A percentile compares a stretch with the other conserved stretches of the same genome.
phyloP scores from a whole-genome alignment of 2,797 vertebrate species.

The Botia kubotai region DNA sequence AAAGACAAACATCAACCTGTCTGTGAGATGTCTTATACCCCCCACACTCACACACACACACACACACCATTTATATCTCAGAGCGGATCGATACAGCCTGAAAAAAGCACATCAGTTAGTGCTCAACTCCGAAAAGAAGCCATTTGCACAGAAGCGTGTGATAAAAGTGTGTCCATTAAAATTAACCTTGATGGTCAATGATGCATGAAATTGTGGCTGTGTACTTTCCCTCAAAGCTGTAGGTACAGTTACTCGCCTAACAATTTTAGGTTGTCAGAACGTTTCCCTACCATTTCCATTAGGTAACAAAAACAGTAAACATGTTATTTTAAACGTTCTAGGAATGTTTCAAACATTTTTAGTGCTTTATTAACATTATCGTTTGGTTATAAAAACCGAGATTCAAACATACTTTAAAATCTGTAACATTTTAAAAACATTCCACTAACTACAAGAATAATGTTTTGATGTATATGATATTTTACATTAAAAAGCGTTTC shows the following conservation, averaged over 20 bases:
- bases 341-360: too few relatives aligned
- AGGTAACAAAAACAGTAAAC: too few relatives aligned
- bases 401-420: too few relatives aligned
- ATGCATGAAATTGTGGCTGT: constrained; percentile 29
- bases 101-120: constrained; percentile 37
- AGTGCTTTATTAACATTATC: too few relatives aligned
- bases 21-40: constrained; percentile 44
- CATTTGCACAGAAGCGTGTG: constrained; percentile 15
- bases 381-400: too few relatives aligned
- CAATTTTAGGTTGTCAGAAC: neutral
- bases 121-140: constrained; percentile 15
- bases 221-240: constrained; percentile 24
- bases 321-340: too few relatives aligned
- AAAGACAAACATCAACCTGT: constrained; percentile 48
- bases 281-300: too few relatives aligned
- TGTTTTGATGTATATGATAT: too few relatives aligned
- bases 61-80: constrained; percentile 18
- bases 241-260: neutral
- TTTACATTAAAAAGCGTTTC: too few relatives aligned
- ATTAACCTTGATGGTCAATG: constrained; percentile 42
- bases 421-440: too few relatives aligned
- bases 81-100: constrained; percentile 30
- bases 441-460: too few relatives aligned
- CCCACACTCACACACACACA: neutral
- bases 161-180: constrained; percentile 34